Base-by-base conservation (phyloP, 2,888 invertebrate species). In the Trilocha varians region DNA sequence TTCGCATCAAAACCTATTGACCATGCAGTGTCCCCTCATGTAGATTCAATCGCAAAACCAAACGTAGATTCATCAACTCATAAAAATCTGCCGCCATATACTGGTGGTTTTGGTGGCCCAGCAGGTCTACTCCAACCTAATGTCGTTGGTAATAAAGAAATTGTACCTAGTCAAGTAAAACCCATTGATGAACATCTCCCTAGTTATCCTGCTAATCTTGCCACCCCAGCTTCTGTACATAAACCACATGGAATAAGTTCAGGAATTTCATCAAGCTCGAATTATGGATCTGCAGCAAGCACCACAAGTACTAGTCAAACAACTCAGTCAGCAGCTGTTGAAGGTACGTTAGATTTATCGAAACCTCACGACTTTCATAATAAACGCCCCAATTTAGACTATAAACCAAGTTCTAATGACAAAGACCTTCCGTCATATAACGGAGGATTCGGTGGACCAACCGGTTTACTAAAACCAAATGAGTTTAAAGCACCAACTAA, bases 361-460 rank as follows among this genome's bases (percentile, higher is more conserved):
- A n/a, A n/a, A n/a, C n/a, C n/a, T n/a, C n/a, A n/a, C n/a, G n/a
- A n/a, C n/a, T n/a, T n/a, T n/a, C n/a, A n/a, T n/a, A n/a, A n/a
- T n/a, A n/a, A n/a, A n/a, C n/a, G n/a, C n/a, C n/a, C n/a, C n/a
- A n/a, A 25, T 25, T 9, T 25, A 9, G 25, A 25, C 11, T 11
- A 3, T 25, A 25, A 25, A 11, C 25, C 25, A 3, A 11, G 8
- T 25, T 25, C n/a, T n/a, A 16, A 6, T 36, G 11, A 45, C 14
- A 38, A 55, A 42, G 42, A 53, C 9, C 42, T 46, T 11, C 50
- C 62, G 14, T 16, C 43, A 9, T 70, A 69, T 39, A 50, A 52
- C 3, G 66, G 64, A 40, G 64, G 68, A 14, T 75, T 75, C 44
- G 73, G 72, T 42, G 74, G 65, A 17, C 57, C 46, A 42, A 14